These are phyloP conservation scores for Ceratosolen solmsi DNA, from an alignment of 1,140 invertebrate genomes.

Conservation along the genomic window DNA sequence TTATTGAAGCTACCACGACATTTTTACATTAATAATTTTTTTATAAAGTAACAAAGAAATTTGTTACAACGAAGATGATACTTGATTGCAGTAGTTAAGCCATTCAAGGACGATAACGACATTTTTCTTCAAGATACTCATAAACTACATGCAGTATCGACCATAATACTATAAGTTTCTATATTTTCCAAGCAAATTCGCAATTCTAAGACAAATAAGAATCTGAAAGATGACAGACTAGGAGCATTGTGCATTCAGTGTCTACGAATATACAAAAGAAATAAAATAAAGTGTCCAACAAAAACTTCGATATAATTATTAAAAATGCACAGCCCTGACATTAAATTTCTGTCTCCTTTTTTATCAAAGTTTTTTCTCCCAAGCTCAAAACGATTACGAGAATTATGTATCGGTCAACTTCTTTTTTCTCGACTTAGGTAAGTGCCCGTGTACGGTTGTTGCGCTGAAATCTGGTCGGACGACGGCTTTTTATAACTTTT, in stretches of 20 bases:
- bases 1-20: no score
- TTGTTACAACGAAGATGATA: neutral
- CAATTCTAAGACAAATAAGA: neutral
- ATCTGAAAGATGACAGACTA: neutral
- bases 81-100: neutral
- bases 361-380: neutral
- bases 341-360: neutral
- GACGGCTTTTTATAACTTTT: slow-evolving; percentile 29
- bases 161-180: neutral
- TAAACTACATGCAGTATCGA: neutral
- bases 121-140: slow-evolving; percentile 3
- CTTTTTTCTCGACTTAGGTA: neutral
- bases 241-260: neutral
- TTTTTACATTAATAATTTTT: neutral
- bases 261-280: neutral
- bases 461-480: neutral
- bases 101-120: neutral
- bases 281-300: neutral
- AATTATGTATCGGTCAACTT: slow-evolving; percentile 17
- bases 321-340: slow-evolving; percentile 11
- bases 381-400: slow-evolving; percentile 3
- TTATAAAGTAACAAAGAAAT: neutral
- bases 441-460: slow-evolving; percentile 21
- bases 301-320: slow-evolving; percentile 11
- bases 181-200: slow-evolving; percentile 9